Evolutionary conservation across 2,888 invertebrate species (phyloP).

Genomic region (Mactromeris polynyma): DNA sequence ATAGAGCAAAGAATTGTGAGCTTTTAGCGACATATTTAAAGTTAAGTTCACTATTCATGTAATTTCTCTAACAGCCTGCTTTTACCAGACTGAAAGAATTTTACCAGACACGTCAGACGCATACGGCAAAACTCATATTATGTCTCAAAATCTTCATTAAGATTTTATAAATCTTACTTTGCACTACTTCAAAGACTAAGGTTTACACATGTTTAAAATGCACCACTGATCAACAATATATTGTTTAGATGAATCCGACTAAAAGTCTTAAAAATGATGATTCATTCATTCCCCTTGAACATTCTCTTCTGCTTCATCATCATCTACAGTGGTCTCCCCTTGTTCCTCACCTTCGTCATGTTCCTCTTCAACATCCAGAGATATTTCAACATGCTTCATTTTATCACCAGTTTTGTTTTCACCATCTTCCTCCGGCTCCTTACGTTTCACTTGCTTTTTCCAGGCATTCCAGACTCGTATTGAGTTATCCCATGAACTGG

Average conservation of each 20-base stretch:
- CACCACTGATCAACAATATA: background rate
- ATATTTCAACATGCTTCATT: conserved; percentile 68
- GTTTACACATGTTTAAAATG: background rate
- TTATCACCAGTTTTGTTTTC: conserved; percentile 70
- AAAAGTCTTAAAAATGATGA: background rate
- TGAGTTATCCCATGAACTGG: conserved; percentile 86
- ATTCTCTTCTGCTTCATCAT: background rate
- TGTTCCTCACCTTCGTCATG: conserved; percentile 60
- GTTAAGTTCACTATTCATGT: too few species aligned
- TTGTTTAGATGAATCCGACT: too few species aligned
- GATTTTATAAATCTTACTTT: too few species aligned
- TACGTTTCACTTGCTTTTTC: conserved; percentile 77
- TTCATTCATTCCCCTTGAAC: conserved; percentile 8
- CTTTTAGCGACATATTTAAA: too few species aligned
- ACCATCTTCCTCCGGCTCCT: conserved; percentile 57
- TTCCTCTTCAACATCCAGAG: conserved; percentile 69
- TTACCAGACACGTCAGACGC: too few species aligned
- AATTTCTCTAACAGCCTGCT: too few species aligned
- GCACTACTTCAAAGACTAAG: background rate
- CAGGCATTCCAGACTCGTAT: conserved; percentile 87
- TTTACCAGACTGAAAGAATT: too few species aligned
- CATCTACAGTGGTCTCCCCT: conserved; percentile 15
- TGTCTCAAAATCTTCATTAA: too few species aligned
- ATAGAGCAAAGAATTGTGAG: too few species aligned
- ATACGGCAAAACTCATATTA: too few species aligned